phyloP scores from a whole-genome alignment of 1,140 invertebrate genomes.

The Macrobrachium rosenbergii region DNA sequence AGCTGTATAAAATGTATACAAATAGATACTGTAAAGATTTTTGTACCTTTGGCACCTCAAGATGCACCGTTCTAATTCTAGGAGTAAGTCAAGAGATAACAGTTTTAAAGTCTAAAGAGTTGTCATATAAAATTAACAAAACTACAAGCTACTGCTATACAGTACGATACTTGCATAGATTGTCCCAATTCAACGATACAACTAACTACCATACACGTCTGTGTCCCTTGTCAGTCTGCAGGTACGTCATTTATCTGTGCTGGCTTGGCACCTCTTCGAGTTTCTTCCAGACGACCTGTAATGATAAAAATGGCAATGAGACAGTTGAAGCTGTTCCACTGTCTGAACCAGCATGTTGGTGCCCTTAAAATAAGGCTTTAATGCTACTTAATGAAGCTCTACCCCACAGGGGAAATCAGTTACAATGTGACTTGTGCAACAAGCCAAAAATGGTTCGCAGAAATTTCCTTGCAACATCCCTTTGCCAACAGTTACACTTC shows the following conservation, averaged over 20 bases:
- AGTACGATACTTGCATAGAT: not conserved
- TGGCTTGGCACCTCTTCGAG: slow-evolving; percentile 18
- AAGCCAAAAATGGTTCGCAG: no score
- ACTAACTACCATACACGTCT: not conserved
- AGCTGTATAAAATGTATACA: no score
- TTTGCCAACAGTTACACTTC: no score
- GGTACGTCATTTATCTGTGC: not conserved
- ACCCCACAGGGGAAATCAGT: no score
- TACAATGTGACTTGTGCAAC: no score
- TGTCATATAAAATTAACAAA: not conserved
- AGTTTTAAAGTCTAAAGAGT: slow-evolving; percentile 7
- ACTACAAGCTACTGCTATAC: not conserved
- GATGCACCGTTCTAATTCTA: not conserved
- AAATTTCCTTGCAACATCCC: no score
- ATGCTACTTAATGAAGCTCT: no score
- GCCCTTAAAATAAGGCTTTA: no score
- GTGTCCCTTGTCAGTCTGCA: not conserved
- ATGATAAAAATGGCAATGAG: not conserved
- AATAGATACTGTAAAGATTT: not conserved
- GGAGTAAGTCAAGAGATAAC: not conserved
- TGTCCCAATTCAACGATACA: not conserved
- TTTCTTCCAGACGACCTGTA: slow-evolving; percentile 23
- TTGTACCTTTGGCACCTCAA: slow-evolving; percentile 26
- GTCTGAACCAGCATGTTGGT: no score
- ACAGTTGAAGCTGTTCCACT: not conserved